Evolutionary conservation across 2,888 invertebrate species (phyloP).

Genomic region (Odiellus spinosus): DNA sequence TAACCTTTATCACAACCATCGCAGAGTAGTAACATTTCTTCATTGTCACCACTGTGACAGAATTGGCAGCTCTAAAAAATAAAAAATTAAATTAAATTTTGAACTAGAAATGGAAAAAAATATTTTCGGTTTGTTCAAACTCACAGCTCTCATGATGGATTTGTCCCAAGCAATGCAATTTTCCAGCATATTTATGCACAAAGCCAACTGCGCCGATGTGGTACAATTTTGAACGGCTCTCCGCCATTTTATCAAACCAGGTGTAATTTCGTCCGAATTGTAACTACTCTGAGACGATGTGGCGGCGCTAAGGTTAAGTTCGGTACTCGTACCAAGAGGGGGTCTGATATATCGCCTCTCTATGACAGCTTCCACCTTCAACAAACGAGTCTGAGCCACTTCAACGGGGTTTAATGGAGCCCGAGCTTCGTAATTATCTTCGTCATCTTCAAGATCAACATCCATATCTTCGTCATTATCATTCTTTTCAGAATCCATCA

Average conservation of each 20-base stretch:
- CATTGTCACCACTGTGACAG: constrained; percentile 88
- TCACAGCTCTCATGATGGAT: constrained; percentile 97
- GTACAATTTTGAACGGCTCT: constrained; percentile 66
- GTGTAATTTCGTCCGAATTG: constrained; percentile 14
- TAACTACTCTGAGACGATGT: constrained; percentile 3
- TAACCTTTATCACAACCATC: constrained; percentile 97
- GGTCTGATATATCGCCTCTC: constrained; percentile 47
- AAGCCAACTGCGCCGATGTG: constrained; percentile 76
- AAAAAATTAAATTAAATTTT: constrained; percentile 1
- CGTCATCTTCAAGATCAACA: constrained; percentile 5
- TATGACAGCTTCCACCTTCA: constrained; percentile 71
- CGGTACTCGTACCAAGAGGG: constrained; percentile 16
- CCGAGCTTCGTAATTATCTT: background rate
- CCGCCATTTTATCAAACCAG: constrained; percentile 61
- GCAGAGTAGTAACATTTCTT: constrained; percentile 82
- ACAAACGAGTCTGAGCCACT: constrained; percentile 52
- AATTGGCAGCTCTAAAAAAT: constrained; percentile 79
- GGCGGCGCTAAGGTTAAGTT: constrained; percentile 5
- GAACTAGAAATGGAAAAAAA: background rate
- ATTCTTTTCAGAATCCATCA: background rate
- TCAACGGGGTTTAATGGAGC: constrained; percentile 30
- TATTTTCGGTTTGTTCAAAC: constrained; percentile 33
- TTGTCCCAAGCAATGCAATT: constrained; percentile 93
- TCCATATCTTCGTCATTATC: constrained; percentile 20
- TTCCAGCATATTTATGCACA: constrained; percentile 76